Percentiles rank a stretch among this genome's conserved stretches.
phyloP scores from a whole-genome alignment of 2,888 invertebrate genomes.

The Noctua pronuba region DNA sequence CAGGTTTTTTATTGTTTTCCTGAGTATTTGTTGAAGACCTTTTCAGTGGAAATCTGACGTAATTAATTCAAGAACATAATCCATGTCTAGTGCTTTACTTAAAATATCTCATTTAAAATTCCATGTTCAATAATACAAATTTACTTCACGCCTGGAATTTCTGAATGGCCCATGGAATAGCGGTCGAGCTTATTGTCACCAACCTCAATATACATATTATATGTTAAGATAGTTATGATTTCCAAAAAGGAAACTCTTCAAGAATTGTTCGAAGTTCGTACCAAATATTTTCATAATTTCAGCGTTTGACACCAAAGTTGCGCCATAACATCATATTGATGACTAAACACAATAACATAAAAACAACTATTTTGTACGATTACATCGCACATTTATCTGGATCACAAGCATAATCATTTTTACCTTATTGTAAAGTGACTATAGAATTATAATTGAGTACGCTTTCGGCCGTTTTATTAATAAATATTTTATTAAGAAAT shows the following conservation, averaged over 20 bases:
- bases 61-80: not conserved
- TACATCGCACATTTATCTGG: no score
- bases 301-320: no score
- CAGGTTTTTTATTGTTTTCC: constrained; percentile 7
- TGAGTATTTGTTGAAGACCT: not conserved
- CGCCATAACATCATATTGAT: no score
- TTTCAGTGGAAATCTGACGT: not conserved
- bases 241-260: not conserved
- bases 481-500: no score
- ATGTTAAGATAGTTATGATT: not conserved
- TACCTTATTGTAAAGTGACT: no score
- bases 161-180: not conserved
- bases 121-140: not conserved
- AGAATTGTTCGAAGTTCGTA: not conserved
- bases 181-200: not conserved
- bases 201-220: not conserved
- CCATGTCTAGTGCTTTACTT: not conserved
- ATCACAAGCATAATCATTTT: no score
- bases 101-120: not conserved
- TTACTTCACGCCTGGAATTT: not conserved
- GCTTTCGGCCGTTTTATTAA: no score
- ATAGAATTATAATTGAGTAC: no score
- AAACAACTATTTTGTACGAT: no score
- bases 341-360: no score
- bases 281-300: not conserved